Evolutionary conservation across 2,113 vertebrate species (phyloP), one percentile per base, ranked within the genome.

Genomic region (Hippocampus zosterae): DNA sequence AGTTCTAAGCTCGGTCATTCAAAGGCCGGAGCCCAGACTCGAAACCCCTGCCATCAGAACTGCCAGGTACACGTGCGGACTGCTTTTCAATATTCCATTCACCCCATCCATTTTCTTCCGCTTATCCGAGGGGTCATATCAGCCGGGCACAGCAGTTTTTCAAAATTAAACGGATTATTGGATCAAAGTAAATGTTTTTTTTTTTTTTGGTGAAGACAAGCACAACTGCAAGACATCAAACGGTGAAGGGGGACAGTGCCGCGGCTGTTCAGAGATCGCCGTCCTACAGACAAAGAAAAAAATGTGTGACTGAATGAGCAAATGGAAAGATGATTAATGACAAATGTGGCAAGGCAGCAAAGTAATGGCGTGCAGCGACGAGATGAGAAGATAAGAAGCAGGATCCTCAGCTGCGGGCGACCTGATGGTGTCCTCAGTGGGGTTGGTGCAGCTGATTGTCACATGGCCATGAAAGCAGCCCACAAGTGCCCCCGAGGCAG

Each of bases 381-480:
- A 37, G 9, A 69, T 11, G 9, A 33, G 15, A 65, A 37, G 41
- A 69, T 33, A 21, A 62, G 10, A 7, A 56, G 37, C 63, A 19
- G 37, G 9, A 12, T 5, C 50, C 41, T 64, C 11, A 40, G 55
- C 41, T 60, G 68, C 44, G 41, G 68, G 53, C 21, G 12, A 68
- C 75, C 56, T 68, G 70, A 72, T 25, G 64, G 48, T 62, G 77
- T 65, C 67, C 67, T 76, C 33, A 5, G 29, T 75, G 72, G 2
- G 74, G 71, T 64, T 62, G 65, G 37, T 64, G 71, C 69, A 78
- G 78, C 19, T 84, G 85, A 86, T 69, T 40, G 70, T 88, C 86
- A 89, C 83, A 87, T 90, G 87, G 42, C 68, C 64, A 63, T 74
- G 66, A 83, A 74, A 80, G 33, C 23, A 82, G 65, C 1, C 11